phyloP scores from a whole-genome alignment of 2,888 invertebrate genomes.

The Drosophila tanythrix region DNA sequence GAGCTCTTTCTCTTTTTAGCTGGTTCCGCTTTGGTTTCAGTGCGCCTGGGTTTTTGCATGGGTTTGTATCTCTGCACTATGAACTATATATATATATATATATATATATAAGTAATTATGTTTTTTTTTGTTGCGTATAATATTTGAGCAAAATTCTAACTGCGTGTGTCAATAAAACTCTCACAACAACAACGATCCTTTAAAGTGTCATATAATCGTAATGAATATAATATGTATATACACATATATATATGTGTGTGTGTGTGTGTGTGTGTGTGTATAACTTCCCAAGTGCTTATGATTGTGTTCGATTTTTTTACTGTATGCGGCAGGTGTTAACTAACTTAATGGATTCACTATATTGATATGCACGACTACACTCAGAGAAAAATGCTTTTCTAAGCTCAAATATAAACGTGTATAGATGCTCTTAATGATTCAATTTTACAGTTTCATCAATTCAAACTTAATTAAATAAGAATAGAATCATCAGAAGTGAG shows the following conservation, averaged over 20 bases:
- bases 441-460: not conserved
- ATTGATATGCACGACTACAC: slow-evolving; percentile 55
- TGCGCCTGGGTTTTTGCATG: slow-evolving; percentile 43
- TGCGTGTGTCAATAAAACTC: slow-evolving; percentile 60
- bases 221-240: slow-evolving; percentile 28
- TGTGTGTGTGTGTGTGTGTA: slow-evolving; percentile 15
- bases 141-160: slow-evolving; percentile 75
- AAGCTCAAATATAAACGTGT: not conserved
- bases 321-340: slow-evolving; percentile 3
- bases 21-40: slow-evolving; percentile 30
- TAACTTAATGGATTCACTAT: slow-evolving; percentile 8
- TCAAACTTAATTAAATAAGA: not conserved
- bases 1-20: slow-evolving; percentile 19
- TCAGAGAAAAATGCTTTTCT: slow-evolving; percentile 2
- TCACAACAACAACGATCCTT: slow-evolving; percentile 64
- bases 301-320: slow-evolving; percentile 39
- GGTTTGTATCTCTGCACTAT: slow-evolving; percentile 11
- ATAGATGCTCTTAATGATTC: not conserved
- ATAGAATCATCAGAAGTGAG: not conserved
- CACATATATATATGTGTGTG: not conserved
- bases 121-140: slow-evolving; percentile 55
- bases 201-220: slow-evolving; percentile 39
- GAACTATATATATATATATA: slow-evolving; percentile 30
- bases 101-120: slow-evolving; percentile 13
- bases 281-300: slow-evolving; percentile 46